These are phyloP conservation scores for Hypotaenidia okinawae DNA, from an alignment of 2,797 vertebrate species.

Conservation along the genomic window DNA sequence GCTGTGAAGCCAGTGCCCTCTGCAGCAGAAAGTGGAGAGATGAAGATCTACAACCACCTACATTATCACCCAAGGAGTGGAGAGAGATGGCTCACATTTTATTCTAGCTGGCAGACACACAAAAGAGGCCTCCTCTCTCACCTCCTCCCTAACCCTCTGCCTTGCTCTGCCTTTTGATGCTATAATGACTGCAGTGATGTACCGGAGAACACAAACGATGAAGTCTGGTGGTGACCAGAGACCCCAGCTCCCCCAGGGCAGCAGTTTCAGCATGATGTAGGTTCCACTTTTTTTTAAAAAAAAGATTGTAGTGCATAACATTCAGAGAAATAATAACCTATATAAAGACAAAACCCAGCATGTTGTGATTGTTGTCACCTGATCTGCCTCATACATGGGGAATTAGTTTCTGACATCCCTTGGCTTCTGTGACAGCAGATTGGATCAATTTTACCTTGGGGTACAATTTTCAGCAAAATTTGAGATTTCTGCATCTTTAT, in stretches of 20 bases:
- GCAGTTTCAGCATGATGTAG: background rate
- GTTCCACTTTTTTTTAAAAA: background rate
- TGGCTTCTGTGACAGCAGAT: background rate
- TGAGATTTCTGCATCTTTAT: background rate
- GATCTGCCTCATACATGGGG: background rate
- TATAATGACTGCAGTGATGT: background rate
- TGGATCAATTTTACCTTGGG: background rate
- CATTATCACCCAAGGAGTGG: background rate
- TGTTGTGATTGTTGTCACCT: background rate
- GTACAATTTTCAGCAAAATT: background rate
- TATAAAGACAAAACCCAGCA: background rate
- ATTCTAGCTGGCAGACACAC: background rate
- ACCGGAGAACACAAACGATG: fast-evolving
- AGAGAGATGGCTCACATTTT: background rate
- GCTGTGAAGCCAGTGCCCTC: background rate
- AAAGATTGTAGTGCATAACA: background rate
- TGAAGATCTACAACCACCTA: conserved; percentile 3
- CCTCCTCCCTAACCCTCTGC: background rate
- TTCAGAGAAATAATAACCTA: background rate
- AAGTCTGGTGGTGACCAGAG: background rate
- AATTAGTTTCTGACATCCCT: background rate
- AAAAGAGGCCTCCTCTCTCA: background rate
- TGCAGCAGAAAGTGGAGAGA: background rate
- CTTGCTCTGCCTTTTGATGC: background rate
- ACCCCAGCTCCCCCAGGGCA: background rate